A percentile compares a stretch with the other conserved stretches of the same genome.
phyloP scores from a whole-genome alignment of 2,888 invertebrate genomes.

The Zele albiditarsus region DNA sequence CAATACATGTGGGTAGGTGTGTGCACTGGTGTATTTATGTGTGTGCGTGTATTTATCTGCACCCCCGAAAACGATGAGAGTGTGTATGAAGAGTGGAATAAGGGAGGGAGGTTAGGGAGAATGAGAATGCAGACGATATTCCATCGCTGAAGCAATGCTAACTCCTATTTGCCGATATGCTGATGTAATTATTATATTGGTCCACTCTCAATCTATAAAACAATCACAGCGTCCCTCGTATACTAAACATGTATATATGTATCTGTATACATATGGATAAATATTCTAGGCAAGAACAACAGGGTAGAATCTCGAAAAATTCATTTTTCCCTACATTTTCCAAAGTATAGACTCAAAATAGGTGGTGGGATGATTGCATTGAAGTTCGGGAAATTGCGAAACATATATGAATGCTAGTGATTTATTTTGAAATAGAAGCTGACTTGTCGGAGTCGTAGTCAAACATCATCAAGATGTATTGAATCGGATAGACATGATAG shows the following conservation, averaged over 20 bases:
- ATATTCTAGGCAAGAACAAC: not conserved
- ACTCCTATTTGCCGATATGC: slow-evolving; percentile 72
- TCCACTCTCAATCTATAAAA: slow-evolving; percentile 33
- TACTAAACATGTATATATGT: not conserved
- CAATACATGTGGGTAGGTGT: not conserved
- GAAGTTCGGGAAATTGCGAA: too few species aligned
- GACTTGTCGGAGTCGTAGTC: too few species aligned
- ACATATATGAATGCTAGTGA: too few species aligned
- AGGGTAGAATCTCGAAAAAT: too few species aligned
- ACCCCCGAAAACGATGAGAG: not conserved
- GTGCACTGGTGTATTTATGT: not conserved
- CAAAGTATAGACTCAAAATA: too few species aligned
- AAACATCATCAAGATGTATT: too few species aligned
- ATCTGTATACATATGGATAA: not conserved
- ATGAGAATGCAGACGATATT: slow-evolving; percentile 52
- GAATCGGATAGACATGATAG: too few species aligned
- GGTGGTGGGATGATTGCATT: too few species aligned
- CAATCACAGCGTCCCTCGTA: not conserved
- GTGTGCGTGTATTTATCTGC: not conserved
- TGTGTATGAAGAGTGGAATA: slow-evolving; percentile 47
- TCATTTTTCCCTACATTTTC: too few species aligned
- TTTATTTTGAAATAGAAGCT: too few species aligned
- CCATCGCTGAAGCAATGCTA: slow-evolving; percentile 58
- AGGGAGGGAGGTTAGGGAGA: slow-evolving; percentile 23
- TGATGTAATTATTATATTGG: slow-evolving; percentile 73